Conservation (phyloP, 2,888 invertebrate species). For the Synergus laeviventris region DNA sequence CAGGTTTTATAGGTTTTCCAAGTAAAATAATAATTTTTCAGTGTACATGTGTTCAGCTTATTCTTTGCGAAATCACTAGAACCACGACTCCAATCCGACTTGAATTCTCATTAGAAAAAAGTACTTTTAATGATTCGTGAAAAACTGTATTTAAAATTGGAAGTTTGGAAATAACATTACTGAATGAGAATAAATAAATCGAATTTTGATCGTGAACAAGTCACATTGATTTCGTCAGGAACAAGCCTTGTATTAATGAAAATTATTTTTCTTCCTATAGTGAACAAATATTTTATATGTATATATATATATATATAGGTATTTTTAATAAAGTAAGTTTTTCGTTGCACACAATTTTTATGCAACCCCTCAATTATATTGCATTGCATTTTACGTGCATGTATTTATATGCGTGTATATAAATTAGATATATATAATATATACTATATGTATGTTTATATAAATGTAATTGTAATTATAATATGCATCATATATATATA, state of each 20-base stretch:
- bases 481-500: slow-evolving; percentile 44
- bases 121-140: neutral
- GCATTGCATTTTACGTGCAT: slow-evolving; percentile 59
- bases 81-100: neutral
- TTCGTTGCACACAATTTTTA: slow-evolving; percentile 72
- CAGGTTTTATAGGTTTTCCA: too few species aligned
- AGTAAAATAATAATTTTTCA: neutral
- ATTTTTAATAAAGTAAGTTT: slow-evolving; percentile 63
- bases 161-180: neutral
- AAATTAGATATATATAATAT: slow-evolving; percentile 51
- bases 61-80: slow-evolving; percentile 9
- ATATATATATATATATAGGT: slow-evolving; percentile 60
- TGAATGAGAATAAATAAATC: neutral
- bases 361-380: slow-evolving; percentile 68
- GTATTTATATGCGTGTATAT: slow-evolving; percentile 56
- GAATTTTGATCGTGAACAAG: neutral
- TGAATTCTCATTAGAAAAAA: neutral
- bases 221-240: slow-evolving; percentile 16
- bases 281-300: slow-evolving; percentile 49
- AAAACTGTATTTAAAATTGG: neutral
- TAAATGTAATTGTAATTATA: slow-evolving; percentile 54
- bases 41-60: neutral
- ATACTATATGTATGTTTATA: slow-evolving; percentile 53
- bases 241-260: neutral
- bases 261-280: slow-evolving; percentile 48